Evolutionary conservation across 2,888 invertebrate species (phyloP), one percentile per base, ranked within the genome.

Genomic region (Liodrosophila aerea): DNA sequence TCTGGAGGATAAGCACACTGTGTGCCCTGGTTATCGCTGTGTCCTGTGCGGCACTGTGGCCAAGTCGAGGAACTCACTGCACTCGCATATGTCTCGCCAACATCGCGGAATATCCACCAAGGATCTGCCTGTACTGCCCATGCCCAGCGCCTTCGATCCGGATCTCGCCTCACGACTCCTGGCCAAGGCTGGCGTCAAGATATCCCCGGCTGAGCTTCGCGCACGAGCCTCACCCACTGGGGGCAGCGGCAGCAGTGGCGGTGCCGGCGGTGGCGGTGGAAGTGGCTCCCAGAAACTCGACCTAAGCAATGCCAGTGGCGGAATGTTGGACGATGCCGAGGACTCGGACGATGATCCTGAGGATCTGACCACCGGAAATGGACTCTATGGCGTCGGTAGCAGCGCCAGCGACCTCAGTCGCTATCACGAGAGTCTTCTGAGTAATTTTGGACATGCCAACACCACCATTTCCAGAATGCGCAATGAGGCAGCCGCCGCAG

Each of bases 11-110:
- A 97, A 97, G 88, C 97, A 97, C 90, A 97, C 97, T 30, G 94
- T 97, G 84, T 97, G 97, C 88, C 96, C 96, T 0, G 97, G 97
- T 47, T 97, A 97, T 88, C 93, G 97, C 47, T 97, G 97, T 90
- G 97, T 97, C 1, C 92, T 97, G 1, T 97, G 97, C 90, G 97
- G 97, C 63, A 97, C 97, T 0, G 97, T 97, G 59, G 97, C 97
- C 39, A 97, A 97, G 90, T 96, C 96, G 0, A 93, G 97, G 72
- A 97, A 97, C 91, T 96, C 96, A 0, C 92, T 97, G 51, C 97
- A 97, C 91, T 97, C 97, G 57, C 97, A 97, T 90, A 97, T 97
- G 97, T 96, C 96, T 60, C 93, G 97, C 43, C 97, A 97, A 88
- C 97, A 97, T 90, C 93, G 97, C 57, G 97, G 97, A 66, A 97